Base-by-base conservation (phyloP, 2,113 vertebrate genomes). In the Trematomus loennbergii region DNA sequence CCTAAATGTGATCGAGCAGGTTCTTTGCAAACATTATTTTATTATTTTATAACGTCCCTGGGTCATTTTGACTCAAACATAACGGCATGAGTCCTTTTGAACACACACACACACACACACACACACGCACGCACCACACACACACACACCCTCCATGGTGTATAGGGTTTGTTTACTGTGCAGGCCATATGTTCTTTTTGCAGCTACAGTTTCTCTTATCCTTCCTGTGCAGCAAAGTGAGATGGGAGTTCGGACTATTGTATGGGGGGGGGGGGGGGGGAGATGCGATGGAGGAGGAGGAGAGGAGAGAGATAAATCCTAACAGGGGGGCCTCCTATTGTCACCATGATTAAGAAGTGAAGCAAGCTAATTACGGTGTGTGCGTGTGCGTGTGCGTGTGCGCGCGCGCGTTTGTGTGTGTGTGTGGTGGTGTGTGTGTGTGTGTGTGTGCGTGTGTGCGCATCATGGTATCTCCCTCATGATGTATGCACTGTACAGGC, bases 201-300 rank as follows among this genome's bases (percentile, higher is more conserved):
- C 4, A 0, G 87, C 70, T 89, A 72, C 84, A 81, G 80, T 87
- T 82, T 86, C 82, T 82, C 79, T 90, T 82, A 84, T 89, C 81
- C 89, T 61, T 83, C 57, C 75, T 81, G 36, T 75, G 75, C 85
- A 87, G 88, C 40, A 65, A 68, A 75, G 63, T 46, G 74, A 79
- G 83, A 72, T 18, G 69, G 85, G 72, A 71, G 67, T 29, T 15
- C 12, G 52, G 54, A 9, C 80, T n/a, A 59, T 80, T 84, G 83
- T 89, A 75, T 72, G 46, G 61, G 60, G 8, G 43, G 43, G 46
- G 61, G 60, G 8, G 43, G 43, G 29, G 25, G 49, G 22, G 78
- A 57, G 63, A 63, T 22, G 53, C n/a, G 63, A 80, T 74, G 69
- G n/a, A n/a, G 77, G 74, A 84, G 66, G 78, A 70, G 69, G 54